phyloP scores from a whole-genome alignment of 2,888 invertebrate species.

The Caenorhabditis angaria region DNA sequence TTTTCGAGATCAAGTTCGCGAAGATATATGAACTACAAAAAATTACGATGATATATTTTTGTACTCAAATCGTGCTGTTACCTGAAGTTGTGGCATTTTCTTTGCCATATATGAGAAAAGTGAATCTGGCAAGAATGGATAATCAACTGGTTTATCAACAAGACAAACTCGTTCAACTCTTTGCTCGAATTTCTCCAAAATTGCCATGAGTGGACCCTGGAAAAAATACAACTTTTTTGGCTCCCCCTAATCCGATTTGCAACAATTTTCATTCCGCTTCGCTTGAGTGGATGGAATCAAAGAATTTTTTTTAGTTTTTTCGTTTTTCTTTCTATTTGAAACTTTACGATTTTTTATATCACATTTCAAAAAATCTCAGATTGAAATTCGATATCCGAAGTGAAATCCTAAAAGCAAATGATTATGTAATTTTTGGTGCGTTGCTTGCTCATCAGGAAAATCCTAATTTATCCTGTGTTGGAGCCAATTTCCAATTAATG shows the following conservation, averaged over 20 bases:
- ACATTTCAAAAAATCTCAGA: not conserved
- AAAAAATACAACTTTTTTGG: no score
- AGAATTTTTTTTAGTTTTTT: no score
- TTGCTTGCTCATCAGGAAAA: no score
- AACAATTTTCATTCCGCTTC: not conserved
- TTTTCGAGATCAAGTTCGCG: conserved; percentile 72
- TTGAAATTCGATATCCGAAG: not conserved
- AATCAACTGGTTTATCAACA: conserved; percentile 72
- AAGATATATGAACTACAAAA: conserved; percentile 71
- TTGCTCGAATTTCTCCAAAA: conserved; percentile 64
- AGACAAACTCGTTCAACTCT: conserved; percentile 71
- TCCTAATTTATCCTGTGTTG: no score
- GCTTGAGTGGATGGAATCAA: not conserved
- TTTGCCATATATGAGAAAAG: conserved; percentile 70
- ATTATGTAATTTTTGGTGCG: no score
- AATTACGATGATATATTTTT: not conserved
- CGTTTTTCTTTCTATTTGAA: not conserved
- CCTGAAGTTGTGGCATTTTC: conserved; percentile 67
- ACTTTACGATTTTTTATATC: not conserved
- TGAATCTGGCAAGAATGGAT: conserved; percentile 71
- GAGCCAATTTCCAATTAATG: no score
- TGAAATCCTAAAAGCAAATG: no score
- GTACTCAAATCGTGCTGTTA: conserved; percentile 14
- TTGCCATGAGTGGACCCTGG: conserved; percentile 62
- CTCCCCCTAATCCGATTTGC: not conserved